phyloP scores from a whole-genome alignment of 2,888 invertebrate genomes.

The Noctua comes region DNA sequence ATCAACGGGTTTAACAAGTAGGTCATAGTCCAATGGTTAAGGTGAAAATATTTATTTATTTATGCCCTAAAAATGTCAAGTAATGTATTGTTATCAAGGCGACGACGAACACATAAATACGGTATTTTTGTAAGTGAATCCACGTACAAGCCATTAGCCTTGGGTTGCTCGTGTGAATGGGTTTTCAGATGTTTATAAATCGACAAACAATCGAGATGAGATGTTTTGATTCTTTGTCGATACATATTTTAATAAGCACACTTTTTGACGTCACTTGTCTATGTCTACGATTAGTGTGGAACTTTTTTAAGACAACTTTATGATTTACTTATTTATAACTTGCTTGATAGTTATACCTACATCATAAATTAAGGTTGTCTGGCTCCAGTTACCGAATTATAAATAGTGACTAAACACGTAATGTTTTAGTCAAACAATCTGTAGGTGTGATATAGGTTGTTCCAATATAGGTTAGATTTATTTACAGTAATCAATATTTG shows the following conservation, averaged over 20 bases:
- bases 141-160: constrained; percentile 76
- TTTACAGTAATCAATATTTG: constrained; percentile 34
- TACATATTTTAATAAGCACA: constrained; percentile 27
- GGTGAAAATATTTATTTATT: constrained; percentile 20
- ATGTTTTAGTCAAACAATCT: constrained; percentile 26
- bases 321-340: background rate
- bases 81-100: constrained; percentile 34
- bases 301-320: background rate
- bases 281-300: background rate
- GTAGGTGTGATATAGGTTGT: constrained; percentile 7
- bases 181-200: constrained; percentile 65
- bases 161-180: constrained; percentile 68
- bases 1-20: constrained; percentile 44
- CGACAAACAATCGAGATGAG: constrained; percentile 37
- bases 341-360: background rate
- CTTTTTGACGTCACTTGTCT: background rate
- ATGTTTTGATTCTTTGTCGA: constrained; percentile 36
- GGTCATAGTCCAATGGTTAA: constrained; percentile 44
- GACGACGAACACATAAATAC: constrained; percentile 19
- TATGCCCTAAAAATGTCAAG: constrained; percentile 26
- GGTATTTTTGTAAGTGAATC: constrained; percentile 55
- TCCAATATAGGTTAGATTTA: constrained; percentile 20
- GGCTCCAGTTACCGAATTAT: constrained; percentile 1
- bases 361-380: background rate
- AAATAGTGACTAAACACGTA: constrained; percentile 1